phyloP scores from a whole-genome alignment of 2,113 vertebrate species.

The Percina caprodes region DNA sequence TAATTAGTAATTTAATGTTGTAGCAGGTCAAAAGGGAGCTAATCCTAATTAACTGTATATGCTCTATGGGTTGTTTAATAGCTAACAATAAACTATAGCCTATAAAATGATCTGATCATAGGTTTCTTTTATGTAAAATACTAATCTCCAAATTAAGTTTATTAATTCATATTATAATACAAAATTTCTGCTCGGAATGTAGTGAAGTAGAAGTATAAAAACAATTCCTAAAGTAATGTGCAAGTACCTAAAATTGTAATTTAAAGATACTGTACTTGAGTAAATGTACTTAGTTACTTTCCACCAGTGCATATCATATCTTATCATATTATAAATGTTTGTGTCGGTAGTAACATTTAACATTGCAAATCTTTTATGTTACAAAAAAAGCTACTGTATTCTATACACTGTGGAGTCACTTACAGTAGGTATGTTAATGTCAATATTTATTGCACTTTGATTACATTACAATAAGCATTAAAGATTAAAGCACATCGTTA shows the following conservation, averaged over 20 bases:
- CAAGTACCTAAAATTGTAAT: not conserved
- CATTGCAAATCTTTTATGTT: not conserved
- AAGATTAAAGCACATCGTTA: conserved; percentile 72
- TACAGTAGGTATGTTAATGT: conserved; percentile 29
- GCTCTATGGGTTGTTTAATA: not conserved
- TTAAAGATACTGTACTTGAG: not conserved
- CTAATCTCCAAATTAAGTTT: conserved; percentile 1
- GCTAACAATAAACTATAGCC: not conserved
- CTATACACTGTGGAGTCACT: not conserved
- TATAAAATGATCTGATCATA: not conserved
- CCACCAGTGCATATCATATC: not conserved
- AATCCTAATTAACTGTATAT: not conserved
- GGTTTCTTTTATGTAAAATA: not conserved
- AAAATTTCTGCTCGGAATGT: not conserved
- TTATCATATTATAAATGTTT: not conserved
- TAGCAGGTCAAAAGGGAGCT: not conserved
- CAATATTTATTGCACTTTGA: conserved; percentile 80
- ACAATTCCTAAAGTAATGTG: not conserved
- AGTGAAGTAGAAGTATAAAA: not conserved
- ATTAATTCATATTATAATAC: too few species aligned
- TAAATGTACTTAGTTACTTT: not conserved
- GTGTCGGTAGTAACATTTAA: not conserved
- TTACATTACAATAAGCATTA: conserved; percentile 70
- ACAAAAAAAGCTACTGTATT: not conserved
- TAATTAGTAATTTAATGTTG: not conserved